Conservation (phyloP, 2,888 invertebrate species). For the Onchidella celtica region DNA sequence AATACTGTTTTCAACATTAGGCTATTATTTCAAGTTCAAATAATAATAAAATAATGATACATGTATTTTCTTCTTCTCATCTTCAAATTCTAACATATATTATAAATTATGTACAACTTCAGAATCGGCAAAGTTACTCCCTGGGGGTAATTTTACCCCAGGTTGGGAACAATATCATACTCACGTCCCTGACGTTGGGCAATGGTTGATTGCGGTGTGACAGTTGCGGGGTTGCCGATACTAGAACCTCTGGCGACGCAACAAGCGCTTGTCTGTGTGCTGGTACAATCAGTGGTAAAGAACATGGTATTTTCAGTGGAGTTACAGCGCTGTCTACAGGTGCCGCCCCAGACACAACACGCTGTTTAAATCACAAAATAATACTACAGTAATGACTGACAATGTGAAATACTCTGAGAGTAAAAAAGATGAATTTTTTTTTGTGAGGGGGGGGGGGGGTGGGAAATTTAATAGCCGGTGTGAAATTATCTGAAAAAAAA, state of each 20-base stretch:
- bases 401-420: not conserved
- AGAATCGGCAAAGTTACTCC: too few species aligned
- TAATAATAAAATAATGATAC: too few species aligned
- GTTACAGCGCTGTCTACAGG: not conserved
- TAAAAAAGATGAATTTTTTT: too few species aligned
- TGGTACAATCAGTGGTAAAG: not conserved
- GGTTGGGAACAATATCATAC: too few species aligned
- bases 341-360: conserved; percentile 8
- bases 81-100: too few species aligned
- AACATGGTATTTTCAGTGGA: not conserved
- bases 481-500: not conserved
- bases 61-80: not conserved
- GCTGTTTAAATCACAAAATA: not conserved
- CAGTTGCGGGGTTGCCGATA: not conserved
- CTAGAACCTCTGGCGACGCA: not conserved
- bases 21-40: too few species aligned
- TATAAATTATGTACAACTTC: too few species aligned
- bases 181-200: conserved; percentile 7
- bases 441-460: too few species aligned
- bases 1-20: too few species aligned
- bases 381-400: not conserved
- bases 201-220: not conserved
- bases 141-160: too few species aligned
- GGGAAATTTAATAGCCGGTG: too few species aligned
- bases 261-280: not conserved